Base-by-base conservation (phyloP, 1,140 invertebrate genomes). In the Lordiphosa mommai region DNA sequence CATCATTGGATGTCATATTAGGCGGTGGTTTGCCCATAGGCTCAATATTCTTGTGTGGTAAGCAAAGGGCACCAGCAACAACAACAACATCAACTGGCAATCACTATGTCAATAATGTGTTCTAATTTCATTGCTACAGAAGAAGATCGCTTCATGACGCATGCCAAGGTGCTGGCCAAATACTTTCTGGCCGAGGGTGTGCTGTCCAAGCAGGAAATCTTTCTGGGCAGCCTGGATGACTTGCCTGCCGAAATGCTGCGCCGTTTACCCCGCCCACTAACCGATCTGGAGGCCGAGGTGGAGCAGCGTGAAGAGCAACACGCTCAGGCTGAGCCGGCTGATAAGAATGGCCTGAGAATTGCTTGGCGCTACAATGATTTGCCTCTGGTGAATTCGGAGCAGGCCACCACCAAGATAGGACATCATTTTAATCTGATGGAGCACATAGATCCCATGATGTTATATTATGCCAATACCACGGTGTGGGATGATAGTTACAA, bases 351-450 rank as follows among this genome's bases (percentile, higher is more conserved):
- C 63, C 93, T 96, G 92, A 93, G 94, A 79, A 96, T 97, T 87
- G 95, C 96, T 4, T 97, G 95, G 94, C 91, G 95, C 43, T 97
- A 97, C 89, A 93, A 95, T 76, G 93, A 94, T 64, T 90, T 95
- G 72, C 92, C 92, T 30, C 76, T 92, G 69, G 90, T 94, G 1
- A 92, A 95, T 69, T 92, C 93, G 3, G 90, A 90, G 27, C 88
- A 90, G 33, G 49, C 72, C 6, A 49, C 52, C 2, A 88, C 84
- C 32, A 72, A 79, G 30, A 89, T 90, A 38, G 87, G 95, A 1
- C 94, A 96, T 86, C 93, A 93, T 77, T 97, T 93, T 90, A 95
- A 96, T 89, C 87, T 96, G 2, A 93, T 93, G 57, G 94, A 94
- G 89, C 90, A 90, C 63, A 95, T 96, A 90, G 90, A 92, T 57